Conservation (phyloP, 2,797 vertebrate genomes). For the Smutsia gigantea region DNA sequence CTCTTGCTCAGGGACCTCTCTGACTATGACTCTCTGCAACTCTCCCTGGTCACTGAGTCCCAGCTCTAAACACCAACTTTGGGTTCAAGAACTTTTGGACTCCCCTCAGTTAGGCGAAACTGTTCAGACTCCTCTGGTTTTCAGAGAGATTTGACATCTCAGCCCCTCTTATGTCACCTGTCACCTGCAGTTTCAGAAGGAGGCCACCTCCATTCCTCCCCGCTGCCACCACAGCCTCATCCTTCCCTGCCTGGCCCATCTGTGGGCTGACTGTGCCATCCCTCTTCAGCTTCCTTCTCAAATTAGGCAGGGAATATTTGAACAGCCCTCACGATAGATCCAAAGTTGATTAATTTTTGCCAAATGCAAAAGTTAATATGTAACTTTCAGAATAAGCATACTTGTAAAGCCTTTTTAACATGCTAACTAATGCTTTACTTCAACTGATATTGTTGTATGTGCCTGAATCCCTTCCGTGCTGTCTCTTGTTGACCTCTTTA, state of each 20-base stretch:
- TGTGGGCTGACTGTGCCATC: background rate
- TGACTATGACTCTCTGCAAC: background rate
- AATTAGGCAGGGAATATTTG: background rate
- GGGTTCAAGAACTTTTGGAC: background rate
- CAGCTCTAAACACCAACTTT: background rate
- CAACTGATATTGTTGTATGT: background rate
- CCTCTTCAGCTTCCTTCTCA: background rate
- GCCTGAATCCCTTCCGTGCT: background rate
- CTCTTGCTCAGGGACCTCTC: background rate
- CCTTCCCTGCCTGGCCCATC: background rate
- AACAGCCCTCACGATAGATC: background rate
- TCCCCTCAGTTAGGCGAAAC: background rate
- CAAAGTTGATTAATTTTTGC: background rate
- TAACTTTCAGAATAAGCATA: background rate
- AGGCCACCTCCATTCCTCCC: background rate
- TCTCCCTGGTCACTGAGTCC: background rate
- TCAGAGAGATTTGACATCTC: background rate
- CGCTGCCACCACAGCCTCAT: background rate
- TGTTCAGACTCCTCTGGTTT: background rate
- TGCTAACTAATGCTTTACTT: background rate
- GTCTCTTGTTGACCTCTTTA: conserved; percentile 6
- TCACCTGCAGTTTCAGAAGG: background rate
- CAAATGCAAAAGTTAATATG: background rate
- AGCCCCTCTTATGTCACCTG: too few species aligned
- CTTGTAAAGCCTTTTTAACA: background rate